Evolutionary conservation across 2,797 vertebrate species (phyloP).

Genomic region (Vultur gryphus): DNA sequence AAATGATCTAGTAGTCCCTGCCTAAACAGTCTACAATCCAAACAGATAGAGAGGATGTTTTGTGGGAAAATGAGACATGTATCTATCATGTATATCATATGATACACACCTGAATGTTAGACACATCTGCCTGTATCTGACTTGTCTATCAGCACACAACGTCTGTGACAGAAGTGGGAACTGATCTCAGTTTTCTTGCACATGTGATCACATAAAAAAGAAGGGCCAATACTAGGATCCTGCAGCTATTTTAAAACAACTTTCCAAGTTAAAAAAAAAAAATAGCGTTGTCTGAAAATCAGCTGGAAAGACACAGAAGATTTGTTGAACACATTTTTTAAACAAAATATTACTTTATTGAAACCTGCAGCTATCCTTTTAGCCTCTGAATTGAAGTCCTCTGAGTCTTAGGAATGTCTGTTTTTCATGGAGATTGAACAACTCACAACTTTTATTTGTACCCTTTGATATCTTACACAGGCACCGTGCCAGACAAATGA

Average conservation of each 20-base stretch:
- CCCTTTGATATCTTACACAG: background rate
- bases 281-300: background rate
- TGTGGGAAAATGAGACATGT: background rate
- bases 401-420: background rate
- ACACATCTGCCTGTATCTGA: background rate
- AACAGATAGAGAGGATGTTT: background rate
- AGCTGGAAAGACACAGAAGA: background rate
- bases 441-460: background rate
- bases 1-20: background rate
- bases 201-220: background rate
- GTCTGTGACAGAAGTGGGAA: background rate
- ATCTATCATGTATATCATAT: background rate
- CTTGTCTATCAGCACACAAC: background rate
- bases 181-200: background rate
- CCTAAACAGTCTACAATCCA: background rate
- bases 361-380: background rate
- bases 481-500: background rate
- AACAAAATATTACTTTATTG: background rate
- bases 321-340: background rate
- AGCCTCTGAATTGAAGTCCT: background rate
- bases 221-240: background rate
- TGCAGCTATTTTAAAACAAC: background rate
- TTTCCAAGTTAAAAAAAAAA: background rate
- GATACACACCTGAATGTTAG: background rate
- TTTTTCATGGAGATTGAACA: background rate